Conservation (phyloP, 2,888 invertebrate species). For the Gymnocheta viridis region DNA sequence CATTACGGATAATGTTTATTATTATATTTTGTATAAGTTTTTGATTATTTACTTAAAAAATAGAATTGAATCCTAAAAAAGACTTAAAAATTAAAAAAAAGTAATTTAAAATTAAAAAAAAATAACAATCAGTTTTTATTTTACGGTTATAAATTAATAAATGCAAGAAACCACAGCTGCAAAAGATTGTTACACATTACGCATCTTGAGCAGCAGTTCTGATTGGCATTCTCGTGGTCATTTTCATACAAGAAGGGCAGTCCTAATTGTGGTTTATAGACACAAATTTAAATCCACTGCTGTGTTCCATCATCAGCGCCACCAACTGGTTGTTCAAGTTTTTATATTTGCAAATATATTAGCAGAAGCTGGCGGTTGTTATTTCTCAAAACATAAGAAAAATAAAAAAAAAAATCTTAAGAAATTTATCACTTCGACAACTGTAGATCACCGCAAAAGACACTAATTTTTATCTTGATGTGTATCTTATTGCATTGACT, state of each 20-base stretch:
- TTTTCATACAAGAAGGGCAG: constrained; percentile 29
- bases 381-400: constrained; percentile 5
- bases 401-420: constrained; percentile 22
- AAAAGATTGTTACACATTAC: background rate
- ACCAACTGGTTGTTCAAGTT: constrained; percentile 55
- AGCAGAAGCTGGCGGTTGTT: constrained; percentile 26
- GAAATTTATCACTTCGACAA: constrained; percentile 39
- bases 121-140: background rate
- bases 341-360: background rate
- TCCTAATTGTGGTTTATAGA: constrained; percentile 62
- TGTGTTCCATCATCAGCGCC: constrained; percentile 3
- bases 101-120: too few relatives aligned
- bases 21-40: too few relatives aligned
- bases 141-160: background rate
- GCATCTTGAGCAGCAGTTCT: background rate
- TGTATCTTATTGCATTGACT: constrained; percentile 52
- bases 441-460: constrained; percentile 48
- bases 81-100: too few relatives aligned
- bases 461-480: constrained; percentile 12
- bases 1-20: too few relatives aligned
- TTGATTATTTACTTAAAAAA: too few relatives aligned
- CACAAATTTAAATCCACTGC: constrained; percentile 1
- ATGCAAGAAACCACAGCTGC: background rate
- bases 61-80: too few relatives aligned
- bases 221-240: constrained; percentile 10